A percentile compares a stretch with the other conserved stretches of the same genome.
These are phyloP conservation scores for Epizoanthus stellaris DNA, from an alignment of 92 coral and sea anemone species.

Conservation along the genomic window DNA sequence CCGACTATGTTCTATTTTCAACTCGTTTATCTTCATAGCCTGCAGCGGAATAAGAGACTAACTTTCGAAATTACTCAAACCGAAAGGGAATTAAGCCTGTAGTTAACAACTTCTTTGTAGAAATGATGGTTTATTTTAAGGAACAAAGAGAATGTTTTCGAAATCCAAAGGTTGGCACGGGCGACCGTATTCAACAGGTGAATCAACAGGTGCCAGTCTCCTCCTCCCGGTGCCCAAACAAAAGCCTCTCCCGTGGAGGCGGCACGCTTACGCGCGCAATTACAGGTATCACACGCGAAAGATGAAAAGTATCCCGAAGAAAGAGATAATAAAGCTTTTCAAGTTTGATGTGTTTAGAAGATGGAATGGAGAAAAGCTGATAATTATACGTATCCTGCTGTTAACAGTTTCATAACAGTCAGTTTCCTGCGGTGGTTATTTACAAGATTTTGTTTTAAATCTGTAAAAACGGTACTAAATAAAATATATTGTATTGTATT, in stretches of 20 bases:
- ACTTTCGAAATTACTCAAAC: background rate
- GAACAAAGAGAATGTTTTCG: constrained; percentile 21
- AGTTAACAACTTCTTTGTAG: background rate
- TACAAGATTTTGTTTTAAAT: too few species aligned
- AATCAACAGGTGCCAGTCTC: background rate
- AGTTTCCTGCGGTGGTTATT: too few species aligned
- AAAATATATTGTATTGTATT: too few species aligned
- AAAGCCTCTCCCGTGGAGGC: background rate
- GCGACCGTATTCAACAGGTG: constrained; percentile 39
- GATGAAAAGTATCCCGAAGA: background rate
- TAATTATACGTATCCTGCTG: background rate
- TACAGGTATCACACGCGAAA: background rate
- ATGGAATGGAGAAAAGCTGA: background rate
- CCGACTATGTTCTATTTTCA: too few species aligned
- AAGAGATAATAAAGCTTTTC: background rate
- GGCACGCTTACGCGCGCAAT: background rate
- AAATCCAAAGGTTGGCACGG: constrained; percentile 28
- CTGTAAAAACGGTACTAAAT: too few species aligned
- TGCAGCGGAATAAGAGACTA: too few species aligned
- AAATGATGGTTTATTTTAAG: constrained; percentile 8
- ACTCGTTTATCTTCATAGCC: too few species aligned
- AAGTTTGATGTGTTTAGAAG: background rate
- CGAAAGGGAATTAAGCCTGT: background rate
- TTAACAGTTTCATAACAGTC: background rate
- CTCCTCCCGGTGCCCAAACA: constrained; percentile 1